Conservation (phyloP, 2,888 invertebrate species). For the Cerceris rybyensis region DNA sequence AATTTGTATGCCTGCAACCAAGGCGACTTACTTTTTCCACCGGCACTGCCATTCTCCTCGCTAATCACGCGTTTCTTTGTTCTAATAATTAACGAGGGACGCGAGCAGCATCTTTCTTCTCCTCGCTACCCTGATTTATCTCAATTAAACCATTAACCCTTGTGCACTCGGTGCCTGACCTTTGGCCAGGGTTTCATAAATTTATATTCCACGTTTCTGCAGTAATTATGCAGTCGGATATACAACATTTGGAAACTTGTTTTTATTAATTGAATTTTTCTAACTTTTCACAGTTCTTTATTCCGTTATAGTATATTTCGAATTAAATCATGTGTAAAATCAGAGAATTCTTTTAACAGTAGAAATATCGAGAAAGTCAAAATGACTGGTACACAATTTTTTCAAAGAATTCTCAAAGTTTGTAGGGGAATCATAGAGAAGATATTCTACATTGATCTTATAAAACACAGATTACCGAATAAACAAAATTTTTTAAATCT, state of each 20-base stretch:
- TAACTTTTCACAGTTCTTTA: background rate
- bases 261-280: background rate
- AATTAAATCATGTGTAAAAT: no score
- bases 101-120: conserved; percentile 26
- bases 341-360: no score
- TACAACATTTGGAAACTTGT: no score
- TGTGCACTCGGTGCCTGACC: no score
- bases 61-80: conserved; percentile 38
- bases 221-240: no score
- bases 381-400: no score
- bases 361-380: no score
- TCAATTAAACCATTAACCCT: conserved; percentile 35
- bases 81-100: conserved; percentile 43
- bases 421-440: no score
- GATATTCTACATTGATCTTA: no score
- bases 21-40: conserved; percentile 24
- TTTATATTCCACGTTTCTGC: background rate
- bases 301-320: background rate
- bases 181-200: background rate
- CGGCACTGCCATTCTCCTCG: conserved; percentile 21
- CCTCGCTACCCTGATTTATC: conserved; percentile 23
- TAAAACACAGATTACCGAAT: no score
- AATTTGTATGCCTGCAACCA: conserved; percentile 23
- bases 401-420: no score
- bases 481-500: no score